phyloP scores from a whole-genome alignment of 2,888 invertebrate genomes.

The Lacanobia wlatinum region DNA sequence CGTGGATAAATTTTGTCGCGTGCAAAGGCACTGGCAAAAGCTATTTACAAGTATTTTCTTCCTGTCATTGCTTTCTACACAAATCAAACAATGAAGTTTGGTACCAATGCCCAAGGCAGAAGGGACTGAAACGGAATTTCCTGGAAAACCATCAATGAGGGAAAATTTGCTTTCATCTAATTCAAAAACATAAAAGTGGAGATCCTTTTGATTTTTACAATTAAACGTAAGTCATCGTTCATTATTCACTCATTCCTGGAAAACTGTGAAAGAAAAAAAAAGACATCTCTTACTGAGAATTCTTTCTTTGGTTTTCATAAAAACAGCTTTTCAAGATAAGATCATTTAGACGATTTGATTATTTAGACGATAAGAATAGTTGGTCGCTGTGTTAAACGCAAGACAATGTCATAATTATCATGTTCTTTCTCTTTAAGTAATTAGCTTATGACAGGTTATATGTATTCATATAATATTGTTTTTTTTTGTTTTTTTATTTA shows the following conservation, averaged over 20 bases:
- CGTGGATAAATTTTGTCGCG: neutral
- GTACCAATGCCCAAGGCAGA: neutral
- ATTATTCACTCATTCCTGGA: neutral
- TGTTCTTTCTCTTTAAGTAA: too few species aligned
- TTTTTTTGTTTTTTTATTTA: too few species aligned
- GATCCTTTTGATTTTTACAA: conserved; percentile 1
- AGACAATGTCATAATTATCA: too few species aligned
- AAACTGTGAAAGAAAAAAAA: neutral
- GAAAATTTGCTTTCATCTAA: neutral
- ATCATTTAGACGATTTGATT: too few species aligned
- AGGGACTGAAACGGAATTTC: neutral
- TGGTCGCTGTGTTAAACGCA: too few species aligned
- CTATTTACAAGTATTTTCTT: neutral
- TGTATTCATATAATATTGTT: too few species aligned
- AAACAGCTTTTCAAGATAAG: neutral
- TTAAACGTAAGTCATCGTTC: neutral
- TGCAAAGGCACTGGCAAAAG: neutral
- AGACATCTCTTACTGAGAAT: neutral
- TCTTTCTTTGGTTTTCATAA: too few species aligned
- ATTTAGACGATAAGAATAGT: too few species aligned
- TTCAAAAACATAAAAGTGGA: conserved; percentile 5
- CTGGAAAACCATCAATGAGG: neutral
- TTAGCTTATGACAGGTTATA: too few species aligned
- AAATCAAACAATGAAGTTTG: neutral
- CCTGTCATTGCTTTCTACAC: neutral